Base-by-base conservation (phyloP, 2,113 vertebrate species). In the Dicentrarchus labrax region DNA sequence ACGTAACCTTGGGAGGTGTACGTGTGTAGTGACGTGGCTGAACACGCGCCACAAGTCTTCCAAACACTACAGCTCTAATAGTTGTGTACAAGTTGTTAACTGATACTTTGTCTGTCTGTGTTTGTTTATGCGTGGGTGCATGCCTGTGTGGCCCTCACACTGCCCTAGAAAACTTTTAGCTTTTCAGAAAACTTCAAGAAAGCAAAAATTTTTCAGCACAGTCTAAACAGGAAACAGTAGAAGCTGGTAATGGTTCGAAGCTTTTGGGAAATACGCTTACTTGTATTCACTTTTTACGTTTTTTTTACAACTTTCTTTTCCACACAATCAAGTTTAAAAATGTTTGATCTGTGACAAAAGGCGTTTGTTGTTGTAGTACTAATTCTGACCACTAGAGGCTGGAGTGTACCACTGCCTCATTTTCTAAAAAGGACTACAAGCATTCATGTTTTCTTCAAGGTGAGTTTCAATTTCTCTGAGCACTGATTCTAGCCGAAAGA, bases 101-200 rank as follows among this genome's bases (percentile, higher is more conserved):
- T 50, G n/a, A 59, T 61, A 2, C 30, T 57, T 61, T 13, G 17
- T 75, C 1, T 68, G 38, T 57, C 21, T 75, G 66, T 71, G 30
- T 53, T 70, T n/a, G 30, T 22, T 48, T 43, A 17, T 70, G 54
- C 62, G 43, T 69, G 39, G 68, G 79, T n/a, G 38, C 24, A 10
- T 53, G 36, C 22, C 39, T 13, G 19, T 47, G 30, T 62, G 47
- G 16, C 60, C 19, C 50, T 45, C 19, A 47, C 17, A 21, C 24
- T n/a, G 24, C 41, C 10, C 38, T 24, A 51, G 36, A 75, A 71
- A 43, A 70, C 19, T 0, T 36, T 21, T 8, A 56, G 16, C 16
- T 16, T 68, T 54, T 36, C 6, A 43, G n/a, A 2, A 22, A 73
- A 48, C 43, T n/a, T 66, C 22, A 47, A 10, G 30, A 76, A 19